Percentiles rank a stretch among this genome's conserved stretches.
phyloP scores from a whole-genome alignment of 2,113 vertebrate genomes.

The Melanostigma gelatinosum region DNA sequence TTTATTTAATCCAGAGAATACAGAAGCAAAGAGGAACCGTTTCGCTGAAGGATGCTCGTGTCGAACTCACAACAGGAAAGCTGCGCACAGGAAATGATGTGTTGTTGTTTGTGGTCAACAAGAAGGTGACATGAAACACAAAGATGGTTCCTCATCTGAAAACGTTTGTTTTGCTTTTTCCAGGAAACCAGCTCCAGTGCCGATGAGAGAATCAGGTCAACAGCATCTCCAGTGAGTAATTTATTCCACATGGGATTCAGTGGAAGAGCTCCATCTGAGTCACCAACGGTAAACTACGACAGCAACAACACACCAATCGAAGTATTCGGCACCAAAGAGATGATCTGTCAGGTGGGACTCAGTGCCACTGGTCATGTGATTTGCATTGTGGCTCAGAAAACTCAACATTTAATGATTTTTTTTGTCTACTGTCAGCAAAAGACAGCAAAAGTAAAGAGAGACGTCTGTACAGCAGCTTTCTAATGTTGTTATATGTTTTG shows the following conservation, averaged over 20 bases:
- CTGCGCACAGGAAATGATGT: slow-evolving; percentile 35
- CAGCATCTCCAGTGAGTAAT: slow-evolving; percentile 42
- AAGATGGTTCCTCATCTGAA: slow-evolving; percentile 51
- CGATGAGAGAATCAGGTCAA: slow-evolving; percentile 46
- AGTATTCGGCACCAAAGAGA: slow-evolving; percentile 66
- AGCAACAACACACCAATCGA: slow-evolving; percentile 63
- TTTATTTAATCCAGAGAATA: neutral
- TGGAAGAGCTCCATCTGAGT: slow-evolving; percentile 64
- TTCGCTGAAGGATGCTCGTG: neutral
- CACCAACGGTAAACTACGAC: slow-evolving; percentile 79
- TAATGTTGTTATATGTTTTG: neutral
- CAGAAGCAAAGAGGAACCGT: neutral
- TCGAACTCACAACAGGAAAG: slow-evolving; percentile 14
- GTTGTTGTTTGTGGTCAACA: slow-evolving; percentile 34
- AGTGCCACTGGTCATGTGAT: slow-evolving; percentile 60
- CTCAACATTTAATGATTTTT: neutral
- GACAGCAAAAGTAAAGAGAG: neutral
- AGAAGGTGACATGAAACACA: neutral
- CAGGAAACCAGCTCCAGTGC: slow-evolving; percentile 30
- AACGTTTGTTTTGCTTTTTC: slow-evolving; percentile 39
- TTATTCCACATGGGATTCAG: slow-evolving; percentile 59
- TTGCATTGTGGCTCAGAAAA: slow-evolving; percentile 26
- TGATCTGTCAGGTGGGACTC: slow-evolving; percentile 71
- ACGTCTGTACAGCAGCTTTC: neutral
- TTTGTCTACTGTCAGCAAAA: neutral